Evolutionary conservation across 1,140 invertebrate species (phyloP).

Genomic region (Sinonovacula constricta): DNA sequence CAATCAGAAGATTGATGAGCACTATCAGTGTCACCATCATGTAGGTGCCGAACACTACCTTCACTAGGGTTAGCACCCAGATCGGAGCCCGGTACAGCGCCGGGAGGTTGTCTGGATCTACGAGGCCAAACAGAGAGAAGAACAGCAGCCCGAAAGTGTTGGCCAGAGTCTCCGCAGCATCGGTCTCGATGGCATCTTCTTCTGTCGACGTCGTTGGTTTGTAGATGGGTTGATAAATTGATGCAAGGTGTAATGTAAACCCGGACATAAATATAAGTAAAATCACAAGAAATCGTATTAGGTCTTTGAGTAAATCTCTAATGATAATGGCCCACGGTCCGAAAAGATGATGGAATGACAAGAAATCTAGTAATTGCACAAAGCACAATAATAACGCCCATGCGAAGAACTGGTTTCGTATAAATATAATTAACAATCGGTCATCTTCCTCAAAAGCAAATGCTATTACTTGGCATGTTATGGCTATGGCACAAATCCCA

Average conservation of each 20-base stretch:
- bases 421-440: conserved; percentile 89
- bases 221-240: conserved; percentile 93
- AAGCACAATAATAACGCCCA: conserved; percentile 96
- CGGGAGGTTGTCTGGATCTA: conserved; percentile 87
- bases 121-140: conserved; percentile 98
- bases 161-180: conserved; percentile 77
- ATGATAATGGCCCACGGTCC: conserved; percentile 95
- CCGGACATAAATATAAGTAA: conserved; percentile 98
- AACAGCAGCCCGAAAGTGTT: conserved; percentile 97
- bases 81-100: conserved; percentile 80
- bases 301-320: conserved; percentile 83
- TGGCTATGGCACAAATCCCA: conserved; percentile 93
- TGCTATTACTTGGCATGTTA: conserved; percentile 92
- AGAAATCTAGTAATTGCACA: conserved; percentile 94
- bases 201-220: conserved; percentile 52
- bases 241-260: conserved; percentile 98
- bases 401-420: conserved; percentile 97
- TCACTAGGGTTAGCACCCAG: conserved; percentile 80
- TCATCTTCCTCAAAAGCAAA: conserved; percentile 79
- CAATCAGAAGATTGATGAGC: conserved; percentile 98
- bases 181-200: too few relatives aligned
- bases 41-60: conserved; percentile 94
- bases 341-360: conserved; percentile 98
- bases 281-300: conserved; percentile 97
- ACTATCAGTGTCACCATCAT: conserved; percentile 98